These are phyloP conservation scores for Sinonovacula constricta DNA, from an alignment of 1,140 invertebrate species.

Conservation along the genomic window DNA sequence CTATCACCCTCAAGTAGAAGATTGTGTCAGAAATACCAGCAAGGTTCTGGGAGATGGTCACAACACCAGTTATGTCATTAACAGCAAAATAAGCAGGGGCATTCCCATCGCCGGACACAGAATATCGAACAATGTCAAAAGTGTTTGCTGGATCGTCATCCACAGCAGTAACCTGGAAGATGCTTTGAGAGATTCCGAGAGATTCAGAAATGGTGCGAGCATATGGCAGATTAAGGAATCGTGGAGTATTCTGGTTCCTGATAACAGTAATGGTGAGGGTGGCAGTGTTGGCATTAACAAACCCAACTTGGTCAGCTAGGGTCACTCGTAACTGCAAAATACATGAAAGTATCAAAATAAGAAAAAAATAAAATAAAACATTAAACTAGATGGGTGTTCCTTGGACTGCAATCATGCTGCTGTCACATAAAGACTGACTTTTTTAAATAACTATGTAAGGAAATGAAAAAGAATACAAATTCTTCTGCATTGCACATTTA, in stretches of 20 bases:
- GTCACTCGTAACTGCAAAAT: constrained; percentile 27
- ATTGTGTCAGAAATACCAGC: constrained; percentile 16
- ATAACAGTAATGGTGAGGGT: constrained; percentile 64
- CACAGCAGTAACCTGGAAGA: constrained; percentile 47
- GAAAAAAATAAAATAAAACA: no score
- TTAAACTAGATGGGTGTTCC: no score
- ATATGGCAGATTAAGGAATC: constrained; percentile 61
- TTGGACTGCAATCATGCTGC: no score
- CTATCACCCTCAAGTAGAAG: constrained; percentile 62
- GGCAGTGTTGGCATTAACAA: constrained; percentile 45
- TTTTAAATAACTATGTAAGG: no score
- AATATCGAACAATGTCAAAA: constrained; percentile 43
- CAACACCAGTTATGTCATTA: constrained; percentile 83
- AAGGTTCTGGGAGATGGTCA: constrained; percentile 51
- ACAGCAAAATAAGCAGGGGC: constrained; percentile 84
- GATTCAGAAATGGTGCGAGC: constrained; percentile 41
- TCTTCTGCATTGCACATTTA: no score
- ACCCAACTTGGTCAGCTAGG: constrained; percentile 26
- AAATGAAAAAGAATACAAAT: no score
- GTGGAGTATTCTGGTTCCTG: constrained; percentile 61
- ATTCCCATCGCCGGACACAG: constrained; percentile 63
- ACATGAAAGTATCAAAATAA: no score
- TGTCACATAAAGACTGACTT: no score
- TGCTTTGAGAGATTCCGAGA: not conserved
- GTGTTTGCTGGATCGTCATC: constrained; percentile 61